These are phyloP conservation scores for Aspidiotus destructor DNA, from an alignment of 2,888 invertebrate species.

Conservation along the genomic window DNA sequence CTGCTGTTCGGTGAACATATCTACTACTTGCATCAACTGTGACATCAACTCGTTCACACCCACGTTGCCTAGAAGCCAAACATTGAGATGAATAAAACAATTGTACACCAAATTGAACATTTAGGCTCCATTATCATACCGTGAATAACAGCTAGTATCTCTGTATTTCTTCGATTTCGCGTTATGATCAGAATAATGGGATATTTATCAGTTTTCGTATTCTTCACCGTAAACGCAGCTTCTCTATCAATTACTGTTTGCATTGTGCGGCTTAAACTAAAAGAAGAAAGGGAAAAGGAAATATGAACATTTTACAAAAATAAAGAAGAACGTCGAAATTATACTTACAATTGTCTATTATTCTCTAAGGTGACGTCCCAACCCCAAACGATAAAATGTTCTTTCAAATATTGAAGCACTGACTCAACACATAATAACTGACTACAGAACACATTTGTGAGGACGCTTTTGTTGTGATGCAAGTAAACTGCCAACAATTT, in stretches of 20 bases:
- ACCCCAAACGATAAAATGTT: slow-evolving; percentile 88
- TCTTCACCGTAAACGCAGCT: slow-evolving; percentile 73
- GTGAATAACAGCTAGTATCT: slow-evolving; percentile 58
- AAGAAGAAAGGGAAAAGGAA: slow-evolving; percentile 34
- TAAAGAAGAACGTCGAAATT: not conserved
- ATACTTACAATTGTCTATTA: slow-evolving; percentile 64
- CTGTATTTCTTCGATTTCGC: slow-evolving; percentile 75
- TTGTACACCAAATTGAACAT: not conserved
- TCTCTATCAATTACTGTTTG: slow-evolving; percentile 67
- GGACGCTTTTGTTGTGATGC: slow-evolving; percentile 89
- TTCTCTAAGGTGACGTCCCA: slow-evolving; percentile 91
- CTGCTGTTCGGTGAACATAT: slow-evolving; percentile 68
- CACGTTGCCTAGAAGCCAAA: slow-evolving; percentile 57
- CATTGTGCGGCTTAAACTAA: slow-evolving; percentile 64
- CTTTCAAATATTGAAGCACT: slow-evolving; percentile 76
- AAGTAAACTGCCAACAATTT: slow-evolving; percentile 89
- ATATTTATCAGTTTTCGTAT: slow-evolving; percentile 74
- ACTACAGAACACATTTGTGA: slow-evolving; percentile 94
- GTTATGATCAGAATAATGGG: slow-evolving; percentile 84
- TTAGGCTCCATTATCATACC: not conserved
- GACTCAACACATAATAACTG: slow-evolving; percentile 85
- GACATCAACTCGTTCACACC: slow-evolving; percentile 82
- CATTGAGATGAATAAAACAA: not conserved
- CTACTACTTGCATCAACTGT: slow-evolving; percentile 67
- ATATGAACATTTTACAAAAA: not conserved